phyloP scores from a whole-genome alignment of 2,113 vertebrate species.

The Hymenochirus boettgeri region DNA sequence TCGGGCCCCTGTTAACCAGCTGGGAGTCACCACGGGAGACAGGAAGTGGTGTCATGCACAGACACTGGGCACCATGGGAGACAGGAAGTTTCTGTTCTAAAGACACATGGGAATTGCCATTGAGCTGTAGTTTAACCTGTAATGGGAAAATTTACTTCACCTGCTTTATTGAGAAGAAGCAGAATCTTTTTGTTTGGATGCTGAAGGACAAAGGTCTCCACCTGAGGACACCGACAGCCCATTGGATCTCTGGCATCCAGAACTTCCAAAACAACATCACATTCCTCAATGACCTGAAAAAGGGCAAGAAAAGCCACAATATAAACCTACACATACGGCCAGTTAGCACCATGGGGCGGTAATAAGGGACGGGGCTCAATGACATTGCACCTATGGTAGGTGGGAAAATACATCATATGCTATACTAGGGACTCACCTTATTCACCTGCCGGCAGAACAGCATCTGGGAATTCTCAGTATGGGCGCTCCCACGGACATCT shows the following conservation, averaged over 20 bases:
- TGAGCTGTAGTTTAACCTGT: no score
- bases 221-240: constrained; percentile 84
- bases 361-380: no score
- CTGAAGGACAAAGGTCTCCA: constrained; percentile 74
- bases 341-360: no score
- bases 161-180: constrained; percentile 88
- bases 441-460: constrained; percentile 75
- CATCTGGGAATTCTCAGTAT: constrained; percentile 67
- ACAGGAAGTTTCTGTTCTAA: no score
- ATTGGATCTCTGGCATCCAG: constrained; percentile 94
- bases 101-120: no score
- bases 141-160: constrained; percentile 52
- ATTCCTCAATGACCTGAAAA: constrained; percentile 79
- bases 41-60: no score
- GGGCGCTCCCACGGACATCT: no score
- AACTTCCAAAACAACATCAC: constrained; percentile 84
- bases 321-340: not conserved
- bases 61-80: no score
- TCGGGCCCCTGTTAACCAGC: no score
- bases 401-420: no score
- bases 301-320: not conserved
- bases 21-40: no score
- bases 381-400: no score
- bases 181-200: constrained; percentile 76
- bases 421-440: constrained; percentile 66